These are phyloP conservation scores for Pseudomyrmex concolor DNA, from an alignment of 1,140 invertebrate genomes.

Conservation along the genomic window DNA sequence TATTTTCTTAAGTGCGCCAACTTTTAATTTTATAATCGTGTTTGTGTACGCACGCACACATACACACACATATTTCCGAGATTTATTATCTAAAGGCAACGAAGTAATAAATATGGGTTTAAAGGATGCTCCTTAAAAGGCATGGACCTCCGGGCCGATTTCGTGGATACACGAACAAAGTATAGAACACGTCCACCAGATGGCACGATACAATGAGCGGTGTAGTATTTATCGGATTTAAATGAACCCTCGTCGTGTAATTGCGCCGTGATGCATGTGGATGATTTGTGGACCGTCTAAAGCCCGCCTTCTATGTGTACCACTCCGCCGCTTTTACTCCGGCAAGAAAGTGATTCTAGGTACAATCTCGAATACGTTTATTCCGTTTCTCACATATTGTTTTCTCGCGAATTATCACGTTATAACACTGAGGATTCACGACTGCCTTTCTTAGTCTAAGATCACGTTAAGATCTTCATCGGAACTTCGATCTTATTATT, in stretches of 20 bases:
- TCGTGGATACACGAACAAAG: conserved; percentile 37
- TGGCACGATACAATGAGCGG: conserved; percentile 80
- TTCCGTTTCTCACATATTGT: too few species aligned
- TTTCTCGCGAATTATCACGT: conserved; percentile 72
- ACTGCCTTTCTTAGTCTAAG: conserved; percentile 60
- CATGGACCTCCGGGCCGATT: conserved; percentile 46
- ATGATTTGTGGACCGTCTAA: conserved; percentile 82
- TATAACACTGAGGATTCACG: conserved; percentile 37
- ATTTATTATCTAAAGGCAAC: conserved; percentile 45
- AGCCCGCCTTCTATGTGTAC: conserved; percentile 74
- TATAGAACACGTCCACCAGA: conserved; percentile 72
- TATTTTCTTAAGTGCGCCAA: too few species aligned
- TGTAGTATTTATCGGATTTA: conserved; percentile 84
- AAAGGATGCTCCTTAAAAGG: conserved; percentile 52
- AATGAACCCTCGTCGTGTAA: conserved; percentile 85
- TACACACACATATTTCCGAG: background rate
- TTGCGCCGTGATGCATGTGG: conserved; percentile 83
- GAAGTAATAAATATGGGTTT: conserved; percentile 56
- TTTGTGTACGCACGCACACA: background rate
- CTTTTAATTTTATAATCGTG: conserved; percentile 30
- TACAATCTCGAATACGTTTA: conserved; percentile 24
- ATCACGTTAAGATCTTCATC: conserved; percentile 51
- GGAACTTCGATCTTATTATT: conserved; percentile 63
- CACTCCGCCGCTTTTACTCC: conserved; percentile 18
- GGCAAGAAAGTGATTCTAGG: conserved; percentile 66